These are phyloP conservation scores for Caenorhabditis sinica DNA, from an alignment of 2,888 invertebrate genomes.

Conservation along the genomic window DNA sequence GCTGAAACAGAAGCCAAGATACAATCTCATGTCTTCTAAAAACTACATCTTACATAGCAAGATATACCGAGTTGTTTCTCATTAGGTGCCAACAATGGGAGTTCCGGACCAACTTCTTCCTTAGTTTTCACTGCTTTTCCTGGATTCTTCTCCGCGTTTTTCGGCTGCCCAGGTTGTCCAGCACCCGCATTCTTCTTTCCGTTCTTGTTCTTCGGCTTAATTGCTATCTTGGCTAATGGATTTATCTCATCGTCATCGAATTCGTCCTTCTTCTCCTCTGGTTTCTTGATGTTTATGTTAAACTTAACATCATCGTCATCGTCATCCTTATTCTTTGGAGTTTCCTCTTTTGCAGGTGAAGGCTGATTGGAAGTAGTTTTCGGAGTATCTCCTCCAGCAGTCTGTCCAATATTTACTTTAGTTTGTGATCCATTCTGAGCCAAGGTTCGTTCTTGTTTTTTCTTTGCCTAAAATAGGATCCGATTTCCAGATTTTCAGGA, in stretches of 20 bases:
- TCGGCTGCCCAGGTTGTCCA: background rate
- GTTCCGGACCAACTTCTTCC: constrained; percentile 15
- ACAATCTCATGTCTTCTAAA: background rate
- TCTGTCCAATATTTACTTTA: background rate
- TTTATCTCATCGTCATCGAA: constrained; percentile 61
- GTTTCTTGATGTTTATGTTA: constrained; percentile 51
- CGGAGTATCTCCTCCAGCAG: background rate
- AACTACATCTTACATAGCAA: constrained; percentile 38
- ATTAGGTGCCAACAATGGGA: constrained; percentile 46
- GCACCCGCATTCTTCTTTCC: constrained; percentile 11
- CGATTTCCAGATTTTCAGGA: background rate
- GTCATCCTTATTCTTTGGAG: constrained; percentile 8
- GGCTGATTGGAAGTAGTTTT: background rate
- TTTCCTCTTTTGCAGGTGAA: background rate
- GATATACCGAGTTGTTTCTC: constrained; percentile 47
- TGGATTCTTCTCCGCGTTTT: constrained; percentile 6
- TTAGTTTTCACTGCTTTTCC: constrained; percentile 14
- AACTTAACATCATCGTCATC: constrained; percentile 50
- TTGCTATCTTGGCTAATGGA: constrained; percentile 45
- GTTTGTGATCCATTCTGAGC: background rate
- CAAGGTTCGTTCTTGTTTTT: background rate
- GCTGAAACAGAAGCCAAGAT: background rate
- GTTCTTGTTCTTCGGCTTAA: constrained; percentile 25
- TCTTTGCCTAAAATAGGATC: constrained; percentile 10
- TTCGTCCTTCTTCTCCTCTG: constrained; percentile 48